These are phyloP conservation scores for Montipora sp. DNA, from an alignment of 64 coral and sea anemone species.

Conservation along the genomic window DNA sequence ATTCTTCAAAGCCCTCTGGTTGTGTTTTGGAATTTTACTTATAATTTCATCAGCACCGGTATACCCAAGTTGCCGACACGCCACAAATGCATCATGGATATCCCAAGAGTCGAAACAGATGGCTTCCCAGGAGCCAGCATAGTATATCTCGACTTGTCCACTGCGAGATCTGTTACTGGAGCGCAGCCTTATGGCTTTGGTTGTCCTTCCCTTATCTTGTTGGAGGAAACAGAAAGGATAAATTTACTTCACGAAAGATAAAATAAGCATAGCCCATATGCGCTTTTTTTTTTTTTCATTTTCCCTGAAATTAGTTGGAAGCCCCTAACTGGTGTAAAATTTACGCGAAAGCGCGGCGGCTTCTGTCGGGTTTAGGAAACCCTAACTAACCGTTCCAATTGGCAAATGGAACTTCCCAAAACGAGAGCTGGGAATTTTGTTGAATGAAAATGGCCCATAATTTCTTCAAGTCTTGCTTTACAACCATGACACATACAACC, in stretches of 20 bases:
- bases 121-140: slow-evolving; percentile 53
- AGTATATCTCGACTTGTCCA: slow-evolving; percentile 74
- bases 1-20: slow-evolving; percentile 5
- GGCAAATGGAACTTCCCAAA: too few relatives aligned
- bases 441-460: too few relatives aligned
- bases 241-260: background rate
- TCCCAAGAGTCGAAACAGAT: slow-evolving; percentile 86
- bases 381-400: too few relatives aligned
- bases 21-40: slow-evolving; percentile 12
- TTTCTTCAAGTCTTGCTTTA: too few relatives aligned
- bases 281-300: too few relatives aligned
- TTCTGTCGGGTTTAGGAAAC: too few relatives aligned
- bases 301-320: too few relatives aligned
- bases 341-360: too few relatives aligned
- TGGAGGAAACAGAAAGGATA: background rate
- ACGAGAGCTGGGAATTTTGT: too few relatives aligned
- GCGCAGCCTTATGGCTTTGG: background rate
- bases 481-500: too few relatives aligned
- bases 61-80: slow-evolving; percentile 80
- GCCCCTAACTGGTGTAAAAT: too few relatives aligned
- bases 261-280: background rate
- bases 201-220: slow-evolving; percentile 22
- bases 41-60: slow-evolving; percentile 60
- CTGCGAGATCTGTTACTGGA: slow-evolving; percentile 9
- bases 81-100: slow-evolving; percentile 80